Base-by-base conservation (phyloP, 2,888 invertebrate species). In the Hirtodrosophila confusa region DNA sequence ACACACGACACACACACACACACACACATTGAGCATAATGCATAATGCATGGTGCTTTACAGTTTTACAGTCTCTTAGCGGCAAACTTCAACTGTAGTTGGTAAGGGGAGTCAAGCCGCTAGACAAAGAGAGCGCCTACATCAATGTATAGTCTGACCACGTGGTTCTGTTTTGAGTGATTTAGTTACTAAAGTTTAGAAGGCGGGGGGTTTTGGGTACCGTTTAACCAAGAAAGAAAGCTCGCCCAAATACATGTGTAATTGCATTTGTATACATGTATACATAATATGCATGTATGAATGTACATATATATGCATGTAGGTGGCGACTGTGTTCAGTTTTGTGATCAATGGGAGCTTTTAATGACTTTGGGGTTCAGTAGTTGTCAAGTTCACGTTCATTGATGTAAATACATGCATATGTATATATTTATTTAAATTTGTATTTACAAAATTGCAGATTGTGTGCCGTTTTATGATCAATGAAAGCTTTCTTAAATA, bases 171-270 rank as follows among this genome's bases (percentile, higher is more conserved):
- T 31, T 3, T 31, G 12, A 3, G 17, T 17, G 1, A 17, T 17
- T 17, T 17, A 37, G 40, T 37, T 36, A 17, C 9, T 37, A 27
- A 45, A 23, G 31, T 9, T 31, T 9, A 31, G 9, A 31, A 31
- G 7, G 31, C 31, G 7, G 0, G 27, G 8, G 44, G 10, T 44
- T 10, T n/a, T 24, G 10, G 6, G 44, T 33, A 17, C 27, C 27
- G n/a, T 24, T 43, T 24, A 8, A 17, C 7, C 11, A 40, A 29
- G 8, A 33, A 12, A 43, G 17, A 44, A 69, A 68, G 44, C 51
- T 56, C 10, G 9, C 3, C n/a, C 12, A 8, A 5, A n/a, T 4
- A 33, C n/a, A 37, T 27, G 6, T 27, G 27, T 43, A 43, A 8
- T 35, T 6, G 10, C 51, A 51, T 3, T 17, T 36, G 5, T 4